Evolutionary conservation across 2,888 invertebrate genomes (phyloP), one percentile per base, ranked within the genome.

Genomic region (Atrina japonica): DNA sequence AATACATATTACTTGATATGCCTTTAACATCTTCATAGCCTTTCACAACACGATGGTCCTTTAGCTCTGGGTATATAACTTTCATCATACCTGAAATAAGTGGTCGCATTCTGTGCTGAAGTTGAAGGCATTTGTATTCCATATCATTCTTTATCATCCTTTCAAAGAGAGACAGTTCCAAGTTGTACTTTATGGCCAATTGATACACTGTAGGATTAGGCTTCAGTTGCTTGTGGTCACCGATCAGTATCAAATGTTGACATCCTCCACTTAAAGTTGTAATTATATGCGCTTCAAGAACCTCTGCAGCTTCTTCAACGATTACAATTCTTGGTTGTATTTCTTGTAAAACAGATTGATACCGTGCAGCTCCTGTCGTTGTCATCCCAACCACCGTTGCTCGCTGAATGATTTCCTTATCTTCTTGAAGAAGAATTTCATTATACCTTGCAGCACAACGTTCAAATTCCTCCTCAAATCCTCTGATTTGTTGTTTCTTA

Each of bases 271-370:
- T 95, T 21, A 97, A 91, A 0, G 95, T 94, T 0, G 95, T 94
- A 0, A 96, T 91, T n/a, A 96, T 93, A 86, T 97, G 97, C 0
- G 95, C 93, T 88, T 97, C 97, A 41, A 96, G 90, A 0, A 96
- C 95, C 91, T 97, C 96, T 0, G 96, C 96, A 0, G 96, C 96
- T 91, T 97, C 97, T 89, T 97, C 97, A 0, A 97, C 94, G 18
- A 92, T 88, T 3, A 92, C 86, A 50, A 91, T 88, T 25, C 80
- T 81, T 23, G 91, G 91, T 7, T 85, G 76, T 27, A 92, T 78
- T 16, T 80, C 71, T 52, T 83, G 79, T 14, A 90, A 73, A 14
- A 85, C 63, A n/a, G 73, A 47, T 9, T 78, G 78, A 60, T 88
- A 87, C 58, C 80, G 73, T 2, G 90, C 89, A 47, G 89, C 88